A percentile compares a stretch with the other conserved stretches of the same genome.
Conservation (phyloP, 2,888 invertebrate genomes). For the Heliconius aoede region DNA sequence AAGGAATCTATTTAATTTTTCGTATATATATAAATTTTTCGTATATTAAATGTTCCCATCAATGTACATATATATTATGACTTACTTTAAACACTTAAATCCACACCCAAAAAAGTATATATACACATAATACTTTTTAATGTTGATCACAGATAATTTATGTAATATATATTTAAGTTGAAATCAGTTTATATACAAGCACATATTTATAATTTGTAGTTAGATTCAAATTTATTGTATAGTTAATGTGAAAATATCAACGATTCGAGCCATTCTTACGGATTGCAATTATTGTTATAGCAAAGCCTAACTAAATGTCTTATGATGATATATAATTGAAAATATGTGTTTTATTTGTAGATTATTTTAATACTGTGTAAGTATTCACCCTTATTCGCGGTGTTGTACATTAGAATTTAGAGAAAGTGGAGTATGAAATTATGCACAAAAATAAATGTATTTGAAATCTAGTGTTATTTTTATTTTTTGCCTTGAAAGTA, state of each 20-base stretch:
- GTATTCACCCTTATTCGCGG: conserved; percentile 68
- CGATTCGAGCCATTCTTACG: conserved; percentile 75
- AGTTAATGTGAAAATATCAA: conserved; percentile 56
- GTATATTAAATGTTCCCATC: neutral
- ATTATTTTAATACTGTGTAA: conserved; percentile 55
- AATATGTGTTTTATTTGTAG: conserved; percentile 62
- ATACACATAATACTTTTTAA: neutral
- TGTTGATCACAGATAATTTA: neutral
- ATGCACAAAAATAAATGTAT: conserved; percentile 82
- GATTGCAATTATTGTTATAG: conserved; percentile 57
- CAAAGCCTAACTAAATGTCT: conserved; percentile 80
- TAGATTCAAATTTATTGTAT: conserved; percentile 30
- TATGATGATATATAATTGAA: conserved; percentile 68
- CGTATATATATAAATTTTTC: no score
- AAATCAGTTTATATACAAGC: conserved; percentile 2
- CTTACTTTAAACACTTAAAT: neutral
- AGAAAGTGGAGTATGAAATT: conserved; percentile 71
- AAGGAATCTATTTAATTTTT: neutral
- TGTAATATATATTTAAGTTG: neutral
- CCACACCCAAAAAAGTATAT: neutral
- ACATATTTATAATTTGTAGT: conserved; percentile 16
- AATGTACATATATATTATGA: neutral
- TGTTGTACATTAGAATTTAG: conserved; percentile 75
- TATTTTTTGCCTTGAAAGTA: conserved; percentile 37
- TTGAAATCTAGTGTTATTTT: conserved; percentile 59